Conservation (phyloP, 2,797 vertebrate genomes). For the Sorex maritimensis region DNA sequence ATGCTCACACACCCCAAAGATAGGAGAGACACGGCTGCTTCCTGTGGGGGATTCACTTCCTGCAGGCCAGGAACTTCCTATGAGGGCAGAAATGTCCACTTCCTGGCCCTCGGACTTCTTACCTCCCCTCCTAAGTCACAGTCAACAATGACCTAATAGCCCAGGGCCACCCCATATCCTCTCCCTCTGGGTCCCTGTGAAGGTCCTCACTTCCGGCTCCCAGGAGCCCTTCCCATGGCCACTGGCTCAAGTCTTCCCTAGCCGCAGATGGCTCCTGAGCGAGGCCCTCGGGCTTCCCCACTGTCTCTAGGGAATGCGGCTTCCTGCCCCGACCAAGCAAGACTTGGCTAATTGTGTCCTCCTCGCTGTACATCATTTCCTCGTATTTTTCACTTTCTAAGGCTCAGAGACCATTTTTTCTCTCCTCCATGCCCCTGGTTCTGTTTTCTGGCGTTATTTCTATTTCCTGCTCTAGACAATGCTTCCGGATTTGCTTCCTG, state of each 20-base stretch:
- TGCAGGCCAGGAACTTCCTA: background rate
- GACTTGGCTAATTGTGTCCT: background rate
- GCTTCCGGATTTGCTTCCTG: slow-evolving; percentile 59
- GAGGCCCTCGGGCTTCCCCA: background rate
- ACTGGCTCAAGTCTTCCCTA: background rate
- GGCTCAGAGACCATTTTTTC: background rate
- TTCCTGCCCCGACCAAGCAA: slow-evolving; percentile 40
- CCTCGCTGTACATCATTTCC: background rate
- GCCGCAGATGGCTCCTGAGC: background rate
- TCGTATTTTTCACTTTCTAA: slow-evolving; percentile 16
- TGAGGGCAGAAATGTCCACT: slow-evolving; percentile 24
- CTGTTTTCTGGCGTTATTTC: slow-evolving; percentile 22
- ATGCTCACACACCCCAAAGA: background rate
- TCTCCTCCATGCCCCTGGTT: background rate
- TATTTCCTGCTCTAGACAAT: slow-evolving; percentile 45
- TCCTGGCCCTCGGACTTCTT: slow-evolving; percentile 21
- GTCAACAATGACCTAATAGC: background rate
- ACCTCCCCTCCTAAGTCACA: background rate
- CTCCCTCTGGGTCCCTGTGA: background rate
- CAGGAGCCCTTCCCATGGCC: background rate
- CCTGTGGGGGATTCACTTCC: background rate
- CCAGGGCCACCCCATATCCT: too few relatives aligned
- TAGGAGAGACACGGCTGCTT: background rate
- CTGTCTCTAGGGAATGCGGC: background rate
- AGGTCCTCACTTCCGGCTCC: background rate